Evolutionary conservation across 23 tunicate species (phyloP).

Genomic region (Botrylloides violaceus): DNA sequence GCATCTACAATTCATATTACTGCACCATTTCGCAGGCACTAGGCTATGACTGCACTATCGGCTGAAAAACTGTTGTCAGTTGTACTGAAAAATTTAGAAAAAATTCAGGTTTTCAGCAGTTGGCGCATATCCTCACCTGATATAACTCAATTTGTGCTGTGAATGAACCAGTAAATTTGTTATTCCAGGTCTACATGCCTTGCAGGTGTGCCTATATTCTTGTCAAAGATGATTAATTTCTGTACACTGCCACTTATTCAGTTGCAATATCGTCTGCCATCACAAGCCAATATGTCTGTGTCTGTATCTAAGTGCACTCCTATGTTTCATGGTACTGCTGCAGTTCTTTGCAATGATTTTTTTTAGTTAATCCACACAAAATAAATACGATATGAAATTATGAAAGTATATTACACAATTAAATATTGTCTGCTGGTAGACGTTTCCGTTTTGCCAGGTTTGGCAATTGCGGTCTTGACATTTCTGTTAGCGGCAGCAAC

Average conservation of each 20-base stretch:
- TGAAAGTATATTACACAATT: background rate
- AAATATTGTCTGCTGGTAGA: constrained; percentile 4
- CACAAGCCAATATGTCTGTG: too few species aligned
- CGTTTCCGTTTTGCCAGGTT: constrained; percentile 2
- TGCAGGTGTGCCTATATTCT: constrained; percentile 54
- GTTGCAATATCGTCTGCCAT: too few species aligned
- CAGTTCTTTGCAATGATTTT: background rate
- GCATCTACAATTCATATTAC: too few species aligned
- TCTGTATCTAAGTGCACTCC: too few species aligned
- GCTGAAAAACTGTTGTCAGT: too few species aligned
- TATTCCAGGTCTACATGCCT: constrained; percentile 69
- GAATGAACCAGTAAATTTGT: too few species aligned
- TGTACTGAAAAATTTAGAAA: background rate
- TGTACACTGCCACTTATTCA: too few species aligned
- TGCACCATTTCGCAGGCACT: too few species aligned
- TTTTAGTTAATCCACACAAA: background rate
- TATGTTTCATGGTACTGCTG: too few species aligned
- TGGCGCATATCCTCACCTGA: constrained; percentile 5
- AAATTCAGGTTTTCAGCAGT: background rate
- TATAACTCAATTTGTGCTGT: background rate
- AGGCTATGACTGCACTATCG: too few species aligned
- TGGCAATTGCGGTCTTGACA: background rate
- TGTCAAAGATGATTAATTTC: constrained; percentile 31
- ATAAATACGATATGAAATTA: constrained; percentile 3
- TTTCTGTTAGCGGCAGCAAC: constrained; percentile 43